Base-by-base conservation (phyloP, 2,888 invertebrate species). In the Ferrisia virgata region DNA sequence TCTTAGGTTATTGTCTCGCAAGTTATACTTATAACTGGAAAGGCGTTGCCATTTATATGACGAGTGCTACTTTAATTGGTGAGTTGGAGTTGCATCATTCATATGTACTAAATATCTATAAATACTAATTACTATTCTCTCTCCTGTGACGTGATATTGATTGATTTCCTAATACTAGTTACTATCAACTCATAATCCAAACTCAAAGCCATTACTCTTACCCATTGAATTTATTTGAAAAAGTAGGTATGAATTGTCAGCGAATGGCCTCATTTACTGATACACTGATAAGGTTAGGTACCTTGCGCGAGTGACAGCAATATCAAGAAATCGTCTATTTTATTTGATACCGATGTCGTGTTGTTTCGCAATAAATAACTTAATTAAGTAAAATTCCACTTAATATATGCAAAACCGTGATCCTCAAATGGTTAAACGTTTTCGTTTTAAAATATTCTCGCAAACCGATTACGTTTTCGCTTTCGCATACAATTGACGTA, bases 31-130 rank as follows among this genome's bases (percentile, higher is more conserved):
- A 82, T 82, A 82, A 82, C 82, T 82, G 82, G 91, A 91, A 92
- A 94, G 94, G 94, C 94, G 94, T 92, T 93, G 94, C 92, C 92
- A 92, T 94, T 96, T 96, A 96, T 96, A 96, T 96, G 96, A 95
- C 95, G 95, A 95, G 95, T 95, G 95, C 79, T 79, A 84, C 79
- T 79, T 79, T 84, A 84, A 39, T 84, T 79, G 79, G 84, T 84
- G 58, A 84, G 84, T 84, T n/a, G 1, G n/a, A 33, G 25, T 64
- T 25, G 8, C 58, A 64, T 64, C 58, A 64, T 11, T 39, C 11
- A 8, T 39, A 39, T 39, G 39, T 11, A 39, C 39, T 11, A 8
- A 39, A 39, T 8, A 8, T 39, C 39, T 5, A 39, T 39, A 5
- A 39, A 8, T 11, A 8, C 6, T 39, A 39, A 39, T 39, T 8